Evolutionary conservation across 2,113 vertebrate genomes (phyloP).

Genomic region (Campylomormyrus tamandua): DNA sequence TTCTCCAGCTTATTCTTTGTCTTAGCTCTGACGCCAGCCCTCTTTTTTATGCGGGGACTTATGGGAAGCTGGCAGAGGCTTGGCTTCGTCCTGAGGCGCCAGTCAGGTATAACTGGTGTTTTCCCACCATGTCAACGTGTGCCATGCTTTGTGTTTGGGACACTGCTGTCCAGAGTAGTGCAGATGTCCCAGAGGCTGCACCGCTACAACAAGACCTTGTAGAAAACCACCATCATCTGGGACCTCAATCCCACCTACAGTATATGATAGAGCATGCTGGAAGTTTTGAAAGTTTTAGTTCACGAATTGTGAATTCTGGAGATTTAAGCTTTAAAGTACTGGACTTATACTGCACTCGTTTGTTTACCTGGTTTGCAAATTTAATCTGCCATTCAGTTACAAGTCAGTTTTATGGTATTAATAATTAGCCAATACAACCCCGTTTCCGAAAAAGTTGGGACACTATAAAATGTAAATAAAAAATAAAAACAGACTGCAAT

Average conservation of each 20-base stretch:
- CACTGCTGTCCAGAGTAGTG: background rate
- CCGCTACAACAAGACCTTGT: slow-evolving; percentile 27
- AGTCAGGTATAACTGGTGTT: background rate
- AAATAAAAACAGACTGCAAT: no score
- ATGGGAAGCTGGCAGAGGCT: background rate
- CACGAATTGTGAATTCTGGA: background rate
- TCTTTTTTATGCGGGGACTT: background rate
- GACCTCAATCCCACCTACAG: slow-evolving; percentile 3
- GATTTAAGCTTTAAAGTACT: background rate
- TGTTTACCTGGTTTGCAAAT: background rate
- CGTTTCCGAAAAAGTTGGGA: no score
- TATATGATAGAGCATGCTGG: background rate
- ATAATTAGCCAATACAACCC: background rate
- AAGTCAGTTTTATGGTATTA: background rate
- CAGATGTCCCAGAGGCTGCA: background rate
- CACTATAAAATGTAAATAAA: no score
- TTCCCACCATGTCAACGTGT: background rate
- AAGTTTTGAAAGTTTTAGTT: no score
- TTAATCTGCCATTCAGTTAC: background rate
- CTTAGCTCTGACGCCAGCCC: background rate
- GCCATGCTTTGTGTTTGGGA: background rate
- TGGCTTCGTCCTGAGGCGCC: background rate
- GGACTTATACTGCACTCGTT: background rate
- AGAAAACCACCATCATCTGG: slow-evolving; percentile 40
- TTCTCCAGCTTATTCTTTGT: background rate